Evolutionary conservation across 1,140 invertebrate species (phyloP).

Genomic region (Drosophila carrolli): DNA sequence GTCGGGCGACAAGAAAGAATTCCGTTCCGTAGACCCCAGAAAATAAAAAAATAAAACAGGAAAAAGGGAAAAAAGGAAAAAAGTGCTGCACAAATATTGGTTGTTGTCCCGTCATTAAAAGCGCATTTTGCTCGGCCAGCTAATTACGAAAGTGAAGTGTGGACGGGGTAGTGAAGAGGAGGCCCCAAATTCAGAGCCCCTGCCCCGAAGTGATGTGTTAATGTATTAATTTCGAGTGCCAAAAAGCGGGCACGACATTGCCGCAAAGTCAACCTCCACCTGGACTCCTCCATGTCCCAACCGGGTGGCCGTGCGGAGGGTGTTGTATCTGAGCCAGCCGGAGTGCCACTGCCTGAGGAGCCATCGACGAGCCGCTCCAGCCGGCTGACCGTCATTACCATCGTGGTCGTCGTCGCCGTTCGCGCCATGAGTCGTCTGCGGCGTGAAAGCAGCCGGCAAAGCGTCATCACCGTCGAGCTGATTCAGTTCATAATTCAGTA

Average conservation of each 20-base stretch:
- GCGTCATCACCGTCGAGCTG: slow-evolving; percentile 82
- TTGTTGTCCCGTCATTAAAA: slow-evolving; percentile 71
- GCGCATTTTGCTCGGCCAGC: slow-evolving; percentile 68
- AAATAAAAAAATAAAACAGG: slow-evolving; percentile 5
- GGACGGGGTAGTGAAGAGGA: neutral
- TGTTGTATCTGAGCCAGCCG: slow-evolving; percentile 29
- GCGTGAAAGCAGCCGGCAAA: slow-evolving; percentile 81
- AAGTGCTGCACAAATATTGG: slow-evolving; percentile 72
- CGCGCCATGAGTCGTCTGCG: slow-evolving; percentile 80
- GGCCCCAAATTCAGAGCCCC: slow-evolving; percentile 11
- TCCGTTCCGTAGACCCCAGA: slow-evolving; percentile 2
- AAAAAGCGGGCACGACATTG: slow-evolving; percentile 60
- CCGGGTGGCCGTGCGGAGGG: slow-evolving; percentile 28
- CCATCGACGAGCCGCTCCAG: slow-evolving; percentile 44
- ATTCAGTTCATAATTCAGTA: slow-evolving; percentile 85
- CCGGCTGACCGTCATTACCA: slow-evolving; percentile 60
- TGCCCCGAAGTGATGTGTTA: slow-evolving; percentile 47
- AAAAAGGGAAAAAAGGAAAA: slow-evolving; percentile 24
- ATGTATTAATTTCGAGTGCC: slow-evolving; percentile 59
- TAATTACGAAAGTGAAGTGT: slow-evolving; percentile 62
- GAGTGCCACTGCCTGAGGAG: slow-evolving; percentile 17
- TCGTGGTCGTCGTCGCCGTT: slow-evolving; percentile 60
- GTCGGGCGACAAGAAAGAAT: slow-evolving; percentile 29
- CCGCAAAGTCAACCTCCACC: slow-evolving; percentile 67
- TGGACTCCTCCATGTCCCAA: slow-evolving; percentile 55